Conservation (phyloP, 92 coral and sea anemone genomes). For the Zoanthus sociatus region DNA sequence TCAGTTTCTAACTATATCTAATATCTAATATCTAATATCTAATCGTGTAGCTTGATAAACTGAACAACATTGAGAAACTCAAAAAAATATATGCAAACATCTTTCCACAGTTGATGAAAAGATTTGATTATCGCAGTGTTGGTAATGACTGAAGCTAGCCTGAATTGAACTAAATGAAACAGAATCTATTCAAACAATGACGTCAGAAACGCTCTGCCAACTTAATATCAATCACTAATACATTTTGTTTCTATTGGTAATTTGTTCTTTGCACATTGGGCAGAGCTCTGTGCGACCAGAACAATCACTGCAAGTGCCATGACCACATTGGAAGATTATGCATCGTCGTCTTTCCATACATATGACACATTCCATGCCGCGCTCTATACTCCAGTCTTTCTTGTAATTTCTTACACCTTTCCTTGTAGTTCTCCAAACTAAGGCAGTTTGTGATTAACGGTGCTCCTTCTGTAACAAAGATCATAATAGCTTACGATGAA, state of each 20-base stretch:
- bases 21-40: too few relatives aligned
- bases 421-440: conserved; percentile 5
- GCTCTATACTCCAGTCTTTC: conserved; percentile 12
- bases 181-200: neutral
- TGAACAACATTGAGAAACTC: too few relatives aligned
- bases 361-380: conserved; percentile 20
- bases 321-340: conserved; percentile 34
- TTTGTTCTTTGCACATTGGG: conserved; percentile 12
- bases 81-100: too few relatives aligned
- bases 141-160: too few relatives aligned
- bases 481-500: neutral
- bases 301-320: conserved; percentile 26
- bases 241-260: neutral
- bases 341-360: conserved; percentile 30
- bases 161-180: too few relatives aligned
- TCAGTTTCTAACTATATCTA: too few relatives aligned
- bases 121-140: too few relatives aligned
- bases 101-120: too few relatives aligned
- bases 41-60: too few relatives aligned
- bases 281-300: neutral
- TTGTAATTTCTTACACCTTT: neutral
- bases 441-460: conserved; percentile 32
- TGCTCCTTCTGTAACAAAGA: conserved; percentile 31
- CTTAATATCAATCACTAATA: neutral
- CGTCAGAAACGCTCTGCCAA: neutral